These are phyloP conservation scores for Pempheris klunzingeri DNA, from an alignment of 2,797 vertebrate genomes.

Conservation along the genomic window DNA sequence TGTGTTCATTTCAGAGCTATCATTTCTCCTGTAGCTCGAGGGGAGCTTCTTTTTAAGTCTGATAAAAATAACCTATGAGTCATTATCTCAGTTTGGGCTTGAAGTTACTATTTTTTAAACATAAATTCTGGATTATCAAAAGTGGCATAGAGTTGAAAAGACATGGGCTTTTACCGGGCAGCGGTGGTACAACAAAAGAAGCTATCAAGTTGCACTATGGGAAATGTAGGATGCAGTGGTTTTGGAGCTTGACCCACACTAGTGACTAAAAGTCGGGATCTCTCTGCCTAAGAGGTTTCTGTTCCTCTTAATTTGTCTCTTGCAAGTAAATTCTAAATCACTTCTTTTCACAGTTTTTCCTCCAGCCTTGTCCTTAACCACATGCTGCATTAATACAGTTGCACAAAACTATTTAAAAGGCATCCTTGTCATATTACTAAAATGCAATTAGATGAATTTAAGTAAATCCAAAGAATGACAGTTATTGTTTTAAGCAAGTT, in stretches of 20 bases:
- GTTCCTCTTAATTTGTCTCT: background rate
- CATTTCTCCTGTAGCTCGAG: background rate
- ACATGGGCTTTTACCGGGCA: background rate
- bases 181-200: background rate
- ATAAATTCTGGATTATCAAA: background rate
- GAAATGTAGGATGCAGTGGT: slow-evolving; percentile 3
- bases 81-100: background rate
- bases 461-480: background rate
- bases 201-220: background rate
- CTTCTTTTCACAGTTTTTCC: too few relatives aligned
- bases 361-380: background rate
- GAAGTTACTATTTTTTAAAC: background rate
- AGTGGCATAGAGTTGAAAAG: too few relatives aligned
- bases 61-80: background rate
- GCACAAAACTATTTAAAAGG: background rate
- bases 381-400: background rate
- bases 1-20: too few relatives aligned
- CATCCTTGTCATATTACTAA: too few relatives aligned
- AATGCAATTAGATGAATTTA: background rate
- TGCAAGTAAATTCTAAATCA: background rate
- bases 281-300: too few relatives aligned
- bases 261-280: background rate
- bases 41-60: background rate
- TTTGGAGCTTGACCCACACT: background rate
- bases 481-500: background rate